Percentiles rank a stretch among this genome's conserved stretches.
phyloP scores from a whole-genome alignment of 2,797 vertebrate species.

The Gastrophryne carolinensis region DNA sequence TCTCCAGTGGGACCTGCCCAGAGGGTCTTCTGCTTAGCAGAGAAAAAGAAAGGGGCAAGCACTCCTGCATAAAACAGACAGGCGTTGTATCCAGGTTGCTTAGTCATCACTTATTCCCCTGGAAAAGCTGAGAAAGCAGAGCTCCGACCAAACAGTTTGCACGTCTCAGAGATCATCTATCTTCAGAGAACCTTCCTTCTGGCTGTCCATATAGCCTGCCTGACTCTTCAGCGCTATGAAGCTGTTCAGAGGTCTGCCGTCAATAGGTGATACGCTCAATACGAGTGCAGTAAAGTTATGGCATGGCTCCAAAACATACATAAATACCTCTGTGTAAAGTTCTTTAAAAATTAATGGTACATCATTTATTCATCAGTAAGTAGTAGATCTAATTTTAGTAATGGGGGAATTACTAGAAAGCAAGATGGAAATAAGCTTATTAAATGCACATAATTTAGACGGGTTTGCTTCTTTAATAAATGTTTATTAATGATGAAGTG shows the following conservation, averaged over 20 bases:
- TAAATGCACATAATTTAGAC: too few species aligned
- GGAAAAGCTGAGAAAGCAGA: conserved; percentile 62
- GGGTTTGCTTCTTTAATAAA: too few species aligned
- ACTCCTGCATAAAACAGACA: conserved; percentile 27
- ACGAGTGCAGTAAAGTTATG: not conserved
- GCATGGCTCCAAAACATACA: not conserved
- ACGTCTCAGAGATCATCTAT: conserved; percentile 53
- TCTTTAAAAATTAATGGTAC: not conserved
- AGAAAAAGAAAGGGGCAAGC: conserved; percentile 10
- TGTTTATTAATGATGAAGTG: too few species aligned
- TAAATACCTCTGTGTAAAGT: not conserved
- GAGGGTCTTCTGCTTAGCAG: conserved; percentile 36
- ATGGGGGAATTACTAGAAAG: too few species aligned
- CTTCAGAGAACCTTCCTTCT: conserved; percentile 37
- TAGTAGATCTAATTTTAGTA: too few species aligned
- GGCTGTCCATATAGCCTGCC: not conserved
- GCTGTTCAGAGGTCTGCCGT: not conserved
- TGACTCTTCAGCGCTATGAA: conserved; percentile 3
- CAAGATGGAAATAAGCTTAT: too few species aligned
- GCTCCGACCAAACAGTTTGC: conserved; percentile 54
- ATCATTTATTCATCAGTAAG: not conserved
- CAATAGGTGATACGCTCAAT: not conserved
- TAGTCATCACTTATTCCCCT: conserved; percentile 47
- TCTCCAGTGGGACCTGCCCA: conserved; percentile 35
- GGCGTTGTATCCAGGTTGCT: conserved; percentile 33